Evolutionary conservation across 2,888 invertebrate species (phyloP).

Genomic region (Ornithoptera priamus): DNA sequence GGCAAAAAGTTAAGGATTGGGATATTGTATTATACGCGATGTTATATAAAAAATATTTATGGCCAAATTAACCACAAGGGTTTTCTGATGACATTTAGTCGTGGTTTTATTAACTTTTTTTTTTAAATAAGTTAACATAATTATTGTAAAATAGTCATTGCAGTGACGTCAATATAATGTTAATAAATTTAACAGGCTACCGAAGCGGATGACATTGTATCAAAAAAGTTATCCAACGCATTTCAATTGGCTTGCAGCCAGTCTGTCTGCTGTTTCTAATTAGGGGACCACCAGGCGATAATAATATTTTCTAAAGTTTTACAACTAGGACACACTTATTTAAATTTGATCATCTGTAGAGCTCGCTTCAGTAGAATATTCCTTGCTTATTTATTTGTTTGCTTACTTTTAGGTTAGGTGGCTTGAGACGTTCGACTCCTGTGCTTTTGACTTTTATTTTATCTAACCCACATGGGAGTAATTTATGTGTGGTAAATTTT

Average conservation of each 20-base stretch:
- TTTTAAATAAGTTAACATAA: no score
- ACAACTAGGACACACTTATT: neutral
- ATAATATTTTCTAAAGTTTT: conserved; percentile 5
- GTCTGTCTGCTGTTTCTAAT: conserved; percentile 21
- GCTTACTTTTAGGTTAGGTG: neutral
- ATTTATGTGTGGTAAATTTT: no score
- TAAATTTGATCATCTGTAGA: neutral
- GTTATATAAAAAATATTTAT: no score
- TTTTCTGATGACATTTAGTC: no score
- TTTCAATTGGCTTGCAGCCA: conserved; percentile 20
- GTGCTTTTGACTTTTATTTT: no score
- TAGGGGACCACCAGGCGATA: neutral
- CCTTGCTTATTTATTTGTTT: neutral
- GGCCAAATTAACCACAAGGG: no score
- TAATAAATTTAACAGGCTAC: conserved; percentile 4
- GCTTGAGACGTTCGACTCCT: neutral
- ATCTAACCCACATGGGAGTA: no score
- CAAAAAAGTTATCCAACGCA: conserved; percentile 14
- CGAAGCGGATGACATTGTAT: conserved; percentile 19
- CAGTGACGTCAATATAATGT: neutral
- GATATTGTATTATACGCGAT: no score
- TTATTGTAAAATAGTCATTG: no score
- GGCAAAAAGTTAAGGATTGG: no score
- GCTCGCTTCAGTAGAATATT: neutral
- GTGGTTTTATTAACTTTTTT: no score